phyloP scores from a whole-genome alignment of 2,113 vertebrate genomes.

The Turnix velox region DNA sequence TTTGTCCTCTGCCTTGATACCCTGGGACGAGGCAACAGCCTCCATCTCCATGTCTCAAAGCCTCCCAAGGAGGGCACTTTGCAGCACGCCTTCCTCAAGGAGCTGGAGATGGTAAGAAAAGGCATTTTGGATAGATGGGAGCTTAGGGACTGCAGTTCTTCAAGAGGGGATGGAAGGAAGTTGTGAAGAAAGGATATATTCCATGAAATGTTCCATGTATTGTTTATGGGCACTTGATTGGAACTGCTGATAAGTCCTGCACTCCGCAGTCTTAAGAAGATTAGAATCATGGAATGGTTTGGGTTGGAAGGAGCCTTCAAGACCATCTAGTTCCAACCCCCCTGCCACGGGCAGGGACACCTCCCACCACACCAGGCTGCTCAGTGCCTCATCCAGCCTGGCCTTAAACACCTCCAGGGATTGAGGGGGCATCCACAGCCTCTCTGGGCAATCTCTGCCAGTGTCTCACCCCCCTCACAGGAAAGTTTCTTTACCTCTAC shows the following conservation, averaged over 20 bases:
- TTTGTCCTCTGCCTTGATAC: constrained; percentile 97
- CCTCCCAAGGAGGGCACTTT: constrained; percentile 93
- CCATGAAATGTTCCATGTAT: background rate
- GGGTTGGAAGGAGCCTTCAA: too few relatives aligned
- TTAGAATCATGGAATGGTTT: too few relatives aligned
- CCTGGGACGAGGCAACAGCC: constrained; percentile 81
- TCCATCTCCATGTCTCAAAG: constrained; percentile 95
- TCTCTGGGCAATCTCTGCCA: too few relatives aligned
- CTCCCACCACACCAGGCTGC: too few relatives aligned
- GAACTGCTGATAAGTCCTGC: background rate
- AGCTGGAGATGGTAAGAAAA: constrained; percentile 84
- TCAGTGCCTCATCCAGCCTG: too few relatives aligned
- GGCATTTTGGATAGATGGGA: background rate
- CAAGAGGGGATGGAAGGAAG: background rate
- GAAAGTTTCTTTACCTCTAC: background rate
- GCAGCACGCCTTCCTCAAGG: constrained; percentile 86
- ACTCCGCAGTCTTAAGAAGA: background rate
- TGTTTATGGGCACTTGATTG: background rate
- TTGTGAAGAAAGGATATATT: background rate
- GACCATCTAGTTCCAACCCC: too few relatives aligned
- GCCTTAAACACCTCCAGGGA: too few relatives aligned
- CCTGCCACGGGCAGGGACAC: too few relatives aligned
- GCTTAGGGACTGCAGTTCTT: background rate
- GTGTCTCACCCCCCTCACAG: too few relatives aligned
- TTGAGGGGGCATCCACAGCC: too few relatives aligned